A percentile compares a stretch with the other conserved stretches of the same genome.
Conservation (phyloP, 2,113 vertebrate genomes). For the Peromyscus leucopus region DNA sequence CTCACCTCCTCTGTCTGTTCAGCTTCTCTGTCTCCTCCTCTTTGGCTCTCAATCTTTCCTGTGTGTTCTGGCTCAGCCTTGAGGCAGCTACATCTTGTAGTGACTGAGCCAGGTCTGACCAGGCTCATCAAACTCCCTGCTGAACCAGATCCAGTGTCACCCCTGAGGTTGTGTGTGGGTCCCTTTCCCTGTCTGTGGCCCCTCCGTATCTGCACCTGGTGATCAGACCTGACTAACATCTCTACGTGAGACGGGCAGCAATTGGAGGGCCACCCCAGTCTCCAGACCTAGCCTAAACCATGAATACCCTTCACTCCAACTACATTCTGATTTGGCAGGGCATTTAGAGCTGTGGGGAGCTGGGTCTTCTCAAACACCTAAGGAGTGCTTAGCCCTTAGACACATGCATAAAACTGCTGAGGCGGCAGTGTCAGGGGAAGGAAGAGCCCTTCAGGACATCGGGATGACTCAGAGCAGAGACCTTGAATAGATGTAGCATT, state of each 20-base stretch:
- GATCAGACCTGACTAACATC: neutral
- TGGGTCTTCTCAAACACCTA: neutral
- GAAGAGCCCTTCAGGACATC: too few relatives aligned
- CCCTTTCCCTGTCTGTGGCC: neutral
- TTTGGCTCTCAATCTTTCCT: neutral
- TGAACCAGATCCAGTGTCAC: neutral
- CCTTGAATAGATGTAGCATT: neutral
- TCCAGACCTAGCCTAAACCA: neutral
- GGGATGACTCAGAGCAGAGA: neutral
- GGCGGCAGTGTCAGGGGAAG: neutral
- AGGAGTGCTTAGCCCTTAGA: neutral
- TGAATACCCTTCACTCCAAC: neutral
- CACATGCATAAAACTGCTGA: neutral
- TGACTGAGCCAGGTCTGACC: neutral
- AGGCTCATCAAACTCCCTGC: neutral
- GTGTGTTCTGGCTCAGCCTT: neutral
- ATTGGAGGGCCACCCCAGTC: neutral
- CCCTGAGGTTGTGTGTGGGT: accelerated
- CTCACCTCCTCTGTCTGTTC: neutral
- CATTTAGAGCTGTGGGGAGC: neutral
- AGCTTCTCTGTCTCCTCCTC: neutral
- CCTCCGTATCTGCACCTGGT: neutral
- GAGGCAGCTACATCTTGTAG: neutral
- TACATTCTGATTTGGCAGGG: neutral
- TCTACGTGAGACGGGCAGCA: neutral